Conservation (phyloP, 2,797 vertebrate species). For the Anomalospiza imberbis region DNA sequence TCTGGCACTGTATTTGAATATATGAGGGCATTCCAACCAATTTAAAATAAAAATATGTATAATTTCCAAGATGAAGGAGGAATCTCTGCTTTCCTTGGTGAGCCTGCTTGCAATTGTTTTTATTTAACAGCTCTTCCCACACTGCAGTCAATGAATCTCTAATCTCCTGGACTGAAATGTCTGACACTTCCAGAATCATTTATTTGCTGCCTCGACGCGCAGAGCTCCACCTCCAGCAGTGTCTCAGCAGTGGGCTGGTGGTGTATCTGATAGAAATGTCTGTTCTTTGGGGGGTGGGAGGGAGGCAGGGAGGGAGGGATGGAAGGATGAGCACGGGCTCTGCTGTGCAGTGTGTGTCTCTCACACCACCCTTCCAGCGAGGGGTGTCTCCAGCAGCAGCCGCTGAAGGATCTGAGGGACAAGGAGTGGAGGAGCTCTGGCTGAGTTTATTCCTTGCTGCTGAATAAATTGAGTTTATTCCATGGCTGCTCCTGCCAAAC, state of each 20-base stretch:
- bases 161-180: not conserved
- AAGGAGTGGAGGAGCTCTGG: not conserved
- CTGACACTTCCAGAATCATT: not conserved
- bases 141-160: not conserved
- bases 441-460: not conserved
- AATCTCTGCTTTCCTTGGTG: not conserved
- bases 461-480: not conserved
- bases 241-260: not conserved
- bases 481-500: not conserved
- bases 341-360: not conserved
- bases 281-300: not conserved
- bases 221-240: not conserved
- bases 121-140: constrained; percentile 31
- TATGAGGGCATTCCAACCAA: not conserved
- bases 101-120: not conserved
- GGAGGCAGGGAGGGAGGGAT: not conserved
- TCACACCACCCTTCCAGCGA: not conserved
- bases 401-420: not conserved
- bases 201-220: not conserved
- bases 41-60: not conserved
- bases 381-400: not conserved
- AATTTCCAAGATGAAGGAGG: not conserved
- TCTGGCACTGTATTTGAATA: not conserved
- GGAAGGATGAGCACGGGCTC: not conserved
- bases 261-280: not conserved